Conservation (phyloP, 2,797 vertebrate species). For the Rhinella marina region DNA sequence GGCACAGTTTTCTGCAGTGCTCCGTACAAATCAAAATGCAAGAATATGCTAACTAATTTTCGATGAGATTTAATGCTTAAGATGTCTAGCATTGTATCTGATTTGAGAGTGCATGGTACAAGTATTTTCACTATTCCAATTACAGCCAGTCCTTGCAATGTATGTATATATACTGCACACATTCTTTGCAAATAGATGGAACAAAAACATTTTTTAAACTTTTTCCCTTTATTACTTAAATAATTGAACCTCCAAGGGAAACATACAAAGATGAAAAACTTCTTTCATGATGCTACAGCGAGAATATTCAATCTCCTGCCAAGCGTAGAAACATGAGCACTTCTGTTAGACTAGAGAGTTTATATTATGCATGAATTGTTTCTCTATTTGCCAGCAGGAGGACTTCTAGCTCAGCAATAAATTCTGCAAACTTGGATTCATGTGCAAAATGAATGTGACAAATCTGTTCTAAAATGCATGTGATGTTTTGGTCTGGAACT, state of each 20-base stretch:
- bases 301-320: conserved; percentile 58
- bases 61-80: conserved; percentile 14
- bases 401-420: conserved; percentile 58
- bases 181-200: conserved; percentile 38
- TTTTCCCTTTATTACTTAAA: conserved; percentile 50
- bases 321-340: conserved; percentile 33
- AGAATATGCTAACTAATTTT: conserved; percentile 29
- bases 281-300: conserved; percentile 41
- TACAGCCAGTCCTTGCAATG: conserved; percentile 8
- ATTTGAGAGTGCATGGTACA: background rate
- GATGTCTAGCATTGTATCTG: background rate
- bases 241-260: conserved; percentile 56
- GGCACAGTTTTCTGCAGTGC: conserved; percentile 1
- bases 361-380: conserved; percentile 52
- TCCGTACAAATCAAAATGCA: conserved; percentile 9
- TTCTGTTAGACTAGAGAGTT: conserved; percentile 53
- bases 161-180: conserved; percentile 30
- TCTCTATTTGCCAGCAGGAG: conserved; percentile 54
- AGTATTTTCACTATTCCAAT: conserved; percentile 19
- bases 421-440: conserved; percentile 55
- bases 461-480: conserved; percentile 49
- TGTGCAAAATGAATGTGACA: conserved; percentile 59
- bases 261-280: conserved; percentile 52
- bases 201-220: conserved; percentile 12
- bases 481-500: conserved; percentile 31